phyloP scores from a whole-genome alignment of 1,140 invertebrate species.

The Drosophila jambulina region DNA sequence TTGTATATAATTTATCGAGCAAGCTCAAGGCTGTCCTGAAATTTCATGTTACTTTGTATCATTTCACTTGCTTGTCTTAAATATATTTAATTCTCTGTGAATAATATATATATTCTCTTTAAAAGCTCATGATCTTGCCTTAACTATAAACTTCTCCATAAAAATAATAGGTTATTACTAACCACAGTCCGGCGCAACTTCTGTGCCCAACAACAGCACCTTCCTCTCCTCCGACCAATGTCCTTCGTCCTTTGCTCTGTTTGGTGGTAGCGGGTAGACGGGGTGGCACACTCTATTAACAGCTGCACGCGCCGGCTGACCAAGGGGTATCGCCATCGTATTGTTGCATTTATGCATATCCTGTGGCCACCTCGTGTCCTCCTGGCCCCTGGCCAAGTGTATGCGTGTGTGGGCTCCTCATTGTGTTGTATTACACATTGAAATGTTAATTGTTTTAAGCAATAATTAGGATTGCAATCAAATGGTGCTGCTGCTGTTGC shows the following conservation, averaged over 20 bases:
- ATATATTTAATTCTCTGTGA: background rate
- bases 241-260: conserved; percentile 22
- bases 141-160: background rate
- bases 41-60: background rate
- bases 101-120: background rate
- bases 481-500: conserved; percentile 39
- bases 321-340: conserved; percentile 43
- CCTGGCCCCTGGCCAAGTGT: conserved; percentile 16
- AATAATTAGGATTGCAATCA: conserved; percentile 83
- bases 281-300: conserved; percentile 45
- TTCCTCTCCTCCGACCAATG: background rate
- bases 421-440: conserved; percentile 78
- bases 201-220: conserved; percentile 9
- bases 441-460: conserved; percentile 84
- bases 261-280: background rate
- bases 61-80: background rate
- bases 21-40: background rate
- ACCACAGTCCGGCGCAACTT: background rate
- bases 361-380: conserved; percentile 53
- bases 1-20: too few relatives aligned
- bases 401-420: conserved; percentile 36
- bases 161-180: background rate
- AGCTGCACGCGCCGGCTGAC: conserved; percentile 54
- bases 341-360: conserved; percentile 82
- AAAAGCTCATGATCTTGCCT: background rate